Evolutionary conservation across 92 coral and sea anemone species (phyloP), one percentile per base, ranked within the genome.

Genomic region (Epizoanthus fatuus): DNA sequence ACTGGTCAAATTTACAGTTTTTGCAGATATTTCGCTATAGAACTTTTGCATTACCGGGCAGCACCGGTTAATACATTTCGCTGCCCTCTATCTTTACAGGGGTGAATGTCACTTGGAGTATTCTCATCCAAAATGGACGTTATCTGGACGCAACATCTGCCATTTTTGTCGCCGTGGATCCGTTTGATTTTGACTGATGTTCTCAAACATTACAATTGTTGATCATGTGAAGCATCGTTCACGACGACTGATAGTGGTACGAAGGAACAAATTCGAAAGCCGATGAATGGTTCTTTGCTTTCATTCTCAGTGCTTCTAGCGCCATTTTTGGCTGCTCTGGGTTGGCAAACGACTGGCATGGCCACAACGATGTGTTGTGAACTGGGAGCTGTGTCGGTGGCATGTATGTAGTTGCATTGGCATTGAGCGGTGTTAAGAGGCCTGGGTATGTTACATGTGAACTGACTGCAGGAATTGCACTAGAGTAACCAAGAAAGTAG

Each of bases 251-350:
- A 29, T 74, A 97, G 84, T 93, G 98, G 75, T 97, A 97, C 13
- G 98, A 89, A 3, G 99, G 94, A 22, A 95, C 95, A 37, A 97
- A 90, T 55, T 97, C 99, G 68, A 97, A 97, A 20, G 99, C 98
- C 25, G 99, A 92, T 0, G 99, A 94, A 42, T 96, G 98, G 44
- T 91, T 86, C 73, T 95, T 97, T n/a, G 96, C 98, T 58, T 94
- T 92, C 81, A 97, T 84, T 25, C 98, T 83, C 1, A 97, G 93
- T 11, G 99, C 98, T 89, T 97, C 99, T 9, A 97, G 85, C 68
- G 98, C 98, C 95, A 94, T 91, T 82, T 94, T 90, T 51, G 95
- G 93, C 17, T 91, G 96, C 19, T 97, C 99, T 38, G 91, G 84
- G 16, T 86, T 81, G 17, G 91, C 55, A 64, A 93, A 93, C 32